Base-by-base conservation (phyloP, 2,888 invertebrate species). In the Crossocerus cetratus region DNA sequence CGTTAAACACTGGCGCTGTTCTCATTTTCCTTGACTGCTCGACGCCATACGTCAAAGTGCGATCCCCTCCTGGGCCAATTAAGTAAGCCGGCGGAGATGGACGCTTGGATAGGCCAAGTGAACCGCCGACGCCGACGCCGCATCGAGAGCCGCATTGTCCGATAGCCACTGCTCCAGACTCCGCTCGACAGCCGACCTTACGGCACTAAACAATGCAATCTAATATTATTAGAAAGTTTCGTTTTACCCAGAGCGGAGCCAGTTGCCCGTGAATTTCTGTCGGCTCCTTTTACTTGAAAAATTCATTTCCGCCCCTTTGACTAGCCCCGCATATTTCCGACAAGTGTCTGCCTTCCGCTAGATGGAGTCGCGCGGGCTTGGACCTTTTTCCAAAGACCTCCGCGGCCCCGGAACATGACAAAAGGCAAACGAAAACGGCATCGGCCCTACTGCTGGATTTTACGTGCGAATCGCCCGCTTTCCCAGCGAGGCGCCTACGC, bases 351-450 rank as follows among this genome's bases (percentile, higher is more conserved):
- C 71, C 62, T 77, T 78, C 69, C 66, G 65, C 64, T 57, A 64
- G 67, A 76, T 72, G 43, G 62, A 76, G 68, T 68, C 64, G 57
- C 72, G 68, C 64, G 65, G 53, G 58, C 67, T 69, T 69, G 65
- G 55, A 73, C 75, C 60, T 65, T 67, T 64, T 60, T 62, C 44
- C n/a, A 67, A 57, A 62, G 71, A 74, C 74, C 71, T 72, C 67
- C 57, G 69, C 71, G 55, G 74, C 62, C 69, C 65, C 65, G 70
- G 8, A 49, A 77, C 67, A 71, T 75, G 72, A 76, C 74, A 72
- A 74, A 80, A 74, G 76, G 65, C 68, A 75, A 85, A 86, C 85
- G 84, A 84, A 85, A 83, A 85, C 80, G 76, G 75, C 78, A 65
- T 81, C 76, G 76, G 73, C 66, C n/a, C n/a, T n/a, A n/a, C 65